Evolutionary conservation across 1,140 invertebrate species (phyloP).

Genomic region (Hormaphis cornu): DNA sequence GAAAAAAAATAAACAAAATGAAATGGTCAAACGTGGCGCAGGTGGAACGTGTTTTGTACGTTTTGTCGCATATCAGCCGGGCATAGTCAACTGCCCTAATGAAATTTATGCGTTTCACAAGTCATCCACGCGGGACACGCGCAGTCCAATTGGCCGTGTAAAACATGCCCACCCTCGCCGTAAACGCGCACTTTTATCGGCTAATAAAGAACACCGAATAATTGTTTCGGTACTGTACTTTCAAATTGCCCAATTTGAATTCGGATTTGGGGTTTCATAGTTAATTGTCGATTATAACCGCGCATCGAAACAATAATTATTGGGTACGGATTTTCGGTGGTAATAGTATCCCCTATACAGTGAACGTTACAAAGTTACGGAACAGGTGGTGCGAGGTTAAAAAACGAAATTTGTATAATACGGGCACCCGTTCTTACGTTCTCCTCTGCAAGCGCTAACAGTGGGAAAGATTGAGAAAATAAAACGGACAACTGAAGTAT

Average conservation of each 20-base stretch:
- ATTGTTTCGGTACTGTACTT: too few species aligned
- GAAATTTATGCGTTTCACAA: conserved; percentile 21
- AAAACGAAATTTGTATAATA: too few species aligned
- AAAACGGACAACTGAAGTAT: too few species aligned
- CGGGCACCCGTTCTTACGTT: too few species aligned
- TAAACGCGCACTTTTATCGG: background rate
- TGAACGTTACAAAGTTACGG: too few species aligned
- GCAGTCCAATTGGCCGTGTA: background rate
- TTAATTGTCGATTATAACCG: background rate
- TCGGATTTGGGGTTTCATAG: background rate
- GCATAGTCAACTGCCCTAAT: background rate
- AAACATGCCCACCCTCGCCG: too few species aligned
- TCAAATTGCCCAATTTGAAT: background rate
- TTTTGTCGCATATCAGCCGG: conserved; percentile 9
- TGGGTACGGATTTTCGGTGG: too few species aligned
- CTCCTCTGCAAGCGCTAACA: too few species aligned
- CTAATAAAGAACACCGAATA: background rate
- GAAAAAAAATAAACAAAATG: conserved; percentile 3
- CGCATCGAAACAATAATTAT: too few species aligned
- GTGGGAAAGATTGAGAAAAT: too few species aligned
- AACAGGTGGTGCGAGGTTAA: too few species aligned
- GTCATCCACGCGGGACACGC: background rate
- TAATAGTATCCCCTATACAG: too few species aligned
- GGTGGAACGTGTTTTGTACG: background rate
- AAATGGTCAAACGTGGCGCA: background rate